A percentile compares a stretch with the other conserved stretches of the same genome.
Conservation (phyloP, 2,888 invertebrate genomes). For the Catonia carolina region DNA sequence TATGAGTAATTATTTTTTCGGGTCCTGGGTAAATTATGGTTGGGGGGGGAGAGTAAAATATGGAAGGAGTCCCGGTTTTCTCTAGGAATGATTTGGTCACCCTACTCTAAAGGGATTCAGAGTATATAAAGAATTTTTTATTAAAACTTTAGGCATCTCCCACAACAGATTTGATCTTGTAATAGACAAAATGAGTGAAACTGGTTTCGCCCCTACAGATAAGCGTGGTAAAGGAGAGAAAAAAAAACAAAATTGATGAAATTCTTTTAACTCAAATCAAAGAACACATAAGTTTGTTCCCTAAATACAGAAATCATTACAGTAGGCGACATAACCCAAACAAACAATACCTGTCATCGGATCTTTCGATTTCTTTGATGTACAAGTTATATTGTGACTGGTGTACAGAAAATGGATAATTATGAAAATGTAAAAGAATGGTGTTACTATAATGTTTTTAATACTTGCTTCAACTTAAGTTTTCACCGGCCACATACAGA, state of each 20-base stretch:
- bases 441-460: slow-evolving; percentile 2
- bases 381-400: slow-evolving; percentile 2
- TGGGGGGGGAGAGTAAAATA: no score
- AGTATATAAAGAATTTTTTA: neutral
- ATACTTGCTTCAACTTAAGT: slow-evolving; percentile 1
- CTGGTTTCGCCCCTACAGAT: neutral
- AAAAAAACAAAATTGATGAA: neutral
- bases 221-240: neutral
- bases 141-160: neutral
- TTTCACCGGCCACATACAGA: slow-evolving; percentile 1
- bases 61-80: no score
- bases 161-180: slow-evolving; percentile 4
- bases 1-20: no score
- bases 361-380: neutral
- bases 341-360: neutral
- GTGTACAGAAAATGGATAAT: slow-evolving; percentile 7
- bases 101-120: no score
- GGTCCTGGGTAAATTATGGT: no score
- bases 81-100: no score
- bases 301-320: slow-evolving; percentile 4
- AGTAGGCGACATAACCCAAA: neutral
- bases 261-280: neutral
- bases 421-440: neutral
- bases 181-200: neutral
- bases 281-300: neutral